Percentiles rank a stretch among this genome's conserved stretches.
Evolutionary conservation across 2,888 invertebrate genomes (phyloP).

Genomic region (Phytoseiulus persimilis): DNA sequence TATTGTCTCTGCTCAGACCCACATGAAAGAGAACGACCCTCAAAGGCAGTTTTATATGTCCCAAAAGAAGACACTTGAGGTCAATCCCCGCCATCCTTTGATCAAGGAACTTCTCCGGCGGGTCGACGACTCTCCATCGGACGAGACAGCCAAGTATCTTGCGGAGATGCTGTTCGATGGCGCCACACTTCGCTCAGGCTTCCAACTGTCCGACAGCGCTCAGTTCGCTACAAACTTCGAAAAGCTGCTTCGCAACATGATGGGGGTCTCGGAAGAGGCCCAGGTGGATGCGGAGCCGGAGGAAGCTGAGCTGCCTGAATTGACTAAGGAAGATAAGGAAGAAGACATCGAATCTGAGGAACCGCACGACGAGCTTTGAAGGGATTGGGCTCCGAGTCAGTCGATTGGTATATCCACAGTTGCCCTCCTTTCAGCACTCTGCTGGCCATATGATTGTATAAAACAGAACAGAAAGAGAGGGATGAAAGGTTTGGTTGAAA

Average conservation of each 20-base stretch:
- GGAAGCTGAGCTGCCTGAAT: conserved; percentile 5
- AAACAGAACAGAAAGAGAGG: background rate
- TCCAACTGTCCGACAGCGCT: conserved; percentile 71
- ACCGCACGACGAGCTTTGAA: conserved; percentile 28
- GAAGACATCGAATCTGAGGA: conserved; percentile 32
- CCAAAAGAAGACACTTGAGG: conserved; percentile 92
- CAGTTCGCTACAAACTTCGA: conserved; percentile 86
- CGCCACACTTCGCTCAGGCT: conserved; percentile 88
- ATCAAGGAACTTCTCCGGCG: conserved; percentile 79
- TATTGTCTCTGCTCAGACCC: conserved; percentile 85
- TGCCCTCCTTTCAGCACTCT: background rate
- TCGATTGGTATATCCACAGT: background rate
- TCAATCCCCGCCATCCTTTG: conserved; percentile 93
- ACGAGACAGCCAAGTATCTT: conserved; percentile 69
- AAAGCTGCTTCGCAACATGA: conserved; percentile 68
- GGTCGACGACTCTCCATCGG: conserved; percentile 57
- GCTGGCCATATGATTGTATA: background rate
- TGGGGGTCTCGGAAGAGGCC: conserved; percentile 70
- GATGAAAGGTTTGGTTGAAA: background rate
- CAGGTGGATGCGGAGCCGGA: conserved; percentile 49
- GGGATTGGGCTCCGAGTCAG: background rate
- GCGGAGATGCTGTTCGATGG: conserved; percentile 82
- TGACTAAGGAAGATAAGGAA: background rate
- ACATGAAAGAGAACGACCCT: conserved; percentile 86
- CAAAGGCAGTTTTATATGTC: conserved; percentile 71